Evolutionary conservation across 2,113 vertebrate species (phyloP).

Genomic region (Varanus salvator): DNA sequence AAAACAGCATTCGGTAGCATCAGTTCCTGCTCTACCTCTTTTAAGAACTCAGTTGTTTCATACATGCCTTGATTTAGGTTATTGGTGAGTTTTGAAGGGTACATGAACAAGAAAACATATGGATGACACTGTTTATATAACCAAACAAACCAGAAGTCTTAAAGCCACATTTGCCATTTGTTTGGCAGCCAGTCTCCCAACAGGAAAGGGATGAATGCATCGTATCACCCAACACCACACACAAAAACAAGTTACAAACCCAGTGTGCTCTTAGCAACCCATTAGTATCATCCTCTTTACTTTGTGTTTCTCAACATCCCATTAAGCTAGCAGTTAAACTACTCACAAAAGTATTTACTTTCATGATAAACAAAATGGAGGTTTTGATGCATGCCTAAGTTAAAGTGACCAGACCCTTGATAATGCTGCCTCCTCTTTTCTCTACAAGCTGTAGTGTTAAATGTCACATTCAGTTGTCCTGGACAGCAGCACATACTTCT

Average conservation of each 20-base stretch:
- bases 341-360: slow-evolving; percentile 36
- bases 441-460: slow-evolving; percentile 32
- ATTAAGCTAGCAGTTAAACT: slow-evolving; percentile 44
- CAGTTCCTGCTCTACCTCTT: slow-evolving; percentile 15
- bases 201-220: neutral
- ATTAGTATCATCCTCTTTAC: slow-evolving; percentile 40
- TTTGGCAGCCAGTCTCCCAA: neutral
- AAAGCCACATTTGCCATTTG: neutral
- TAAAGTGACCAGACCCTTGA: neutral
- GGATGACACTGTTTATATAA: neutral
- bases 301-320: slow-evolving; percentile 21
- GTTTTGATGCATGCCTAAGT: slow-evolving; percentile 8
- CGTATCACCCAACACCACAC: neutral
- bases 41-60: slow-evolving; percentile 22
- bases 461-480: neutral
- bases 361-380: slow-evolving; percentile 53
- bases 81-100: slow-evolving; percentile 2
- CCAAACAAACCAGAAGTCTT: neutral
- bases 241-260: neutral
- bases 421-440: neutral
- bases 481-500: neutral
- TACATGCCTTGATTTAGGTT: neutral
- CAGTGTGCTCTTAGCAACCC: slow-evolving; percentile 22
- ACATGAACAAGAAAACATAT: neutral
- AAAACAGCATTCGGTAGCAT: neutral